Evolutionary conservation across 2,797 vertebrate genomes (phyloP), one percentile per base, ranked within the genome.

Genomic region (Acanthopagrus latus): DNA sequence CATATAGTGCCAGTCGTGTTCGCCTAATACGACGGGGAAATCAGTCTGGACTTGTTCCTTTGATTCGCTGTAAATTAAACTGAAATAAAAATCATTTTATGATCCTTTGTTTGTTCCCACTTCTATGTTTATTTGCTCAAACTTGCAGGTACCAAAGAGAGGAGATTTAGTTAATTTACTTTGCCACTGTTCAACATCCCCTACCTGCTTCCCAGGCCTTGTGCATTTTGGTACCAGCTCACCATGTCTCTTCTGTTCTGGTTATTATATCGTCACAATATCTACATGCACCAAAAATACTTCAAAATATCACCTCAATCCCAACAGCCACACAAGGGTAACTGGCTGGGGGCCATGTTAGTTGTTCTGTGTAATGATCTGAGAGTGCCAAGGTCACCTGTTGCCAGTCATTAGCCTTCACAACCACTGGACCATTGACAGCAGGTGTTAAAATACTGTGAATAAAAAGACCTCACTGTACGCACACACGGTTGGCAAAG

Each of bases 1-100:
- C 43, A 27, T 33, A 33, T 33, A 33, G 7, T 33, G 65, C 33
- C 50, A 60, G 74, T 69, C 51, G 29, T 23, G 51, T 78, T 78
- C 47, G 25, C 38, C 56, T 62, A 68, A 50, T 47, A 23, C 67
- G 21, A 62, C 38, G 41, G 0, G 25, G 41, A 41, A 10, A 55
- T 51, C 55, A 41, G 41, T 29, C 63, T 27, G 20, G 20, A 68
- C 23, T 23, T 5, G 4, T 56, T 67, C 3, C 18, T 38, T 52
- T 62, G 41, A 56, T 25, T 66, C 4, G 47, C 51, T 44, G 1
- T 29, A 7, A 60, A 52, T 58, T 0, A 43, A 38, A 72, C 6
- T 60, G 43, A 12, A 38, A 56, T 29, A 8, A 7, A 27, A 47
- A 17, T 16, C 16, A 2, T 17, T 33, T 33, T 6, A 33, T 33